These are phyloP conservation scores for Cephus sareptanus DNA, from an alignment of 2,888 invertebrate species.

Conservation along the genomic window DNA sequence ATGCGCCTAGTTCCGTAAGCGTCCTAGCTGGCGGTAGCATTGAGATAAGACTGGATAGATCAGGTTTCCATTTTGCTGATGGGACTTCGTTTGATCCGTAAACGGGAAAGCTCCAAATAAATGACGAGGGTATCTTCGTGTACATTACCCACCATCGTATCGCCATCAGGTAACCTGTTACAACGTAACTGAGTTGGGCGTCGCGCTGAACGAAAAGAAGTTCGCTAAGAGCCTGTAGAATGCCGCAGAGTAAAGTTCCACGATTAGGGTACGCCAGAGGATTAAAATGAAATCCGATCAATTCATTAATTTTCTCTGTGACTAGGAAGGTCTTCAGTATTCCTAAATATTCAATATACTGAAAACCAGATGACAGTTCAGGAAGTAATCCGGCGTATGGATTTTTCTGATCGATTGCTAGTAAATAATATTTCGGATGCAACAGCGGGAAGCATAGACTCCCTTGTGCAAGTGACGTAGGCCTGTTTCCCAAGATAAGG, in stretches of 20 bases:
- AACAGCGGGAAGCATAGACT: slow-evolving; percentile 23
- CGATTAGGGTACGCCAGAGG: slow-evolving; percentile 28
- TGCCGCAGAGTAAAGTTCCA: slow-evolving; percentile 27
- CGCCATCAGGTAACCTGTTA: slow-evolving; percentile 22
- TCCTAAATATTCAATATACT: background rate
- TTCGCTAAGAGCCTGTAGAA: slow-evolving; percentile 24
- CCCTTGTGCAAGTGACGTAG: background rate
- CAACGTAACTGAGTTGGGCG: slow-evolving; percentile 11
- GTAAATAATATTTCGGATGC: slow-evolving; percentile 32
- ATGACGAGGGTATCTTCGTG: slow-evolving; percentile 18
- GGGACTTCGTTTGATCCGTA: slow-evolving; percentile 26
- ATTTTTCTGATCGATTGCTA: slow-evolving; percentile 26
- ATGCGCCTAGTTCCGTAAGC: slow-evolving; percentile 1
- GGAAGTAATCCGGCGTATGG: slow-evolving; percentile 34
- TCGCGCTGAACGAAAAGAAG: slow-evolving; percentile 11
- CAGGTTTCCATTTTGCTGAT: slow-evolving; percentile 28
- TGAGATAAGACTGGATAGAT: slow-evolving; percentile 23
- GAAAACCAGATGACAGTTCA: background rate
- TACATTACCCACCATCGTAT: slow-evolving; percentile 21
- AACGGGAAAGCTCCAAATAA: slow-evolving; percentile 21
- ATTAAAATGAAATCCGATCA: slow-evolving; percentile 28
- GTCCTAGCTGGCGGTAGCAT: slow-evolving; percentile 21
- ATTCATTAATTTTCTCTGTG: background rate
- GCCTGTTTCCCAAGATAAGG: background rate
- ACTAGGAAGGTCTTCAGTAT: slow-evolving; percentile 21